These are phyloP conservation scores for Brachyopa scutellaris DNA, from an alignment of 2,888 invertebrate species.

Conservation along the genomic window DNA sequence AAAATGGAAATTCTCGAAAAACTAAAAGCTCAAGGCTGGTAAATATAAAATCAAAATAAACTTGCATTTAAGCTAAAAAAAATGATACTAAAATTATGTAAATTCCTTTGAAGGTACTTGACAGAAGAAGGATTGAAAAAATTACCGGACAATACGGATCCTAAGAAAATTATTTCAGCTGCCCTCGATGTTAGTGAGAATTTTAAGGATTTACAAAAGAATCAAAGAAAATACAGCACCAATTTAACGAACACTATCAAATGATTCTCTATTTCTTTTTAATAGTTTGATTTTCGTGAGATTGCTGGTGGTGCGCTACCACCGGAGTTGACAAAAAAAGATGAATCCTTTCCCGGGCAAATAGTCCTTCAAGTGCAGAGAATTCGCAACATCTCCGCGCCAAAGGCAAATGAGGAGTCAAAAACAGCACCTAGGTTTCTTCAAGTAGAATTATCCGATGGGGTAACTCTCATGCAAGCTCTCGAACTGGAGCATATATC, in stretches of 20 bases:
- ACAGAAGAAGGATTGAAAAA: slow-evolving; percentile 87
- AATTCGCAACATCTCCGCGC: slow-evolving; percentile 93
- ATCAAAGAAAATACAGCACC: no score
- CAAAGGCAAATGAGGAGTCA: slow-evolving; percentile 94
- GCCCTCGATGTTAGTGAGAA: slow-evolving; percentile 89
- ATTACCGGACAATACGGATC: slow-evolving; percentile 86
- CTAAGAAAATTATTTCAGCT: slow-evolving; percentile 85
- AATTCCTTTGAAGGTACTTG: slow-evolving; percentile 84
- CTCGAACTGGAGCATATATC: slow-evolving; percentile 89
- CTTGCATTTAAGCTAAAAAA: not conserved
- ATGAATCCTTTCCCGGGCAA: slow-evolving; percentile 82
- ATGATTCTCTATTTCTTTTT: not conserved
- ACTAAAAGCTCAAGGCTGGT: slow-evolving; percentile 87
- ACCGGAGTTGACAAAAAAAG: slow-evolving; percentile 85
- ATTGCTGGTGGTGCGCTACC: slow-evolving; percentile 89
- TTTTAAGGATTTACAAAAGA: no score
- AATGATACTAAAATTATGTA: not conserved
- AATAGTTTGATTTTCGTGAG: slow-evolving; percentile 87
- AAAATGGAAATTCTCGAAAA: slow-evolving; percentile 85
- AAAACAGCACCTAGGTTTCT: slow-evolving; percentile 91
- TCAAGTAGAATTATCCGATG: slow-evolving; percentile 93
- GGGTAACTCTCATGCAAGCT: slow-evolving; percentile 89
- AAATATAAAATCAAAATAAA: slow-evolving; percentile 73
- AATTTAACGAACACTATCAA: no score
- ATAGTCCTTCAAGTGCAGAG: slow-evolving; percentile 94